Percentiles rank a stretch among this genome's conserved stretches.
Conservation (phyloP, 2,797 vertebrate species). For the Tangara arthus region DNA sequence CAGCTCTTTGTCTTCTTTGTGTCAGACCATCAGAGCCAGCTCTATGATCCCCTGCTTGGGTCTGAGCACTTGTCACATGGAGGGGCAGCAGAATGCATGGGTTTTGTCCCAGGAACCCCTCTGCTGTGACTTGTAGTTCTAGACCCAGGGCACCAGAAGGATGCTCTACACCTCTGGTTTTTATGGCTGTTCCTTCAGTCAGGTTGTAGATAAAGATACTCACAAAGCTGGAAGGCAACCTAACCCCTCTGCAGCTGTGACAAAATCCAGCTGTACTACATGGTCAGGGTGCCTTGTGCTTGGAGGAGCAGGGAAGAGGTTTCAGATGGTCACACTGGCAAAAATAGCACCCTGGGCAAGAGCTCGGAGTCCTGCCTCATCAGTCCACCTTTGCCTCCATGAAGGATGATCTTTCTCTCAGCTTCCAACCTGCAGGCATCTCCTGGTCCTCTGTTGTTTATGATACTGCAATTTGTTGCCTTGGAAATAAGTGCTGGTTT, state of each 20-base stretch:
- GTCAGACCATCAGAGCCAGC: not conserved
- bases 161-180: not conserved
- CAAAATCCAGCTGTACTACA: not conserved
- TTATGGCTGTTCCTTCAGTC: not conserved
- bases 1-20: not conserved
- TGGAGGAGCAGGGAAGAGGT: not conserved
- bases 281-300: not conserved
- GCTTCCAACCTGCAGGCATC: constrained; percentile 32
- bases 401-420: not conserved
- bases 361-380: not conserved
- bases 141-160: not conserved
- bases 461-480: constrained; percentile 48
- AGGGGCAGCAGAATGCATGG: not conserved
- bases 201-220: not conserved
- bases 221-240: not conserved
- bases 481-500: constrained; percentile 63
- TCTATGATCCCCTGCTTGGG: not conserved
- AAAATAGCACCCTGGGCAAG: not conserved
- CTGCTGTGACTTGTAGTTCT: not conserved
- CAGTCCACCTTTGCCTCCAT: rapidly evolving
- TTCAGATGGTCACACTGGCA: not conserved
- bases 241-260: not conserved
- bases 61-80: not conserved
- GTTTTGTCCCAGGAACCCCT: not conserved
- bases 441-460: constrained; percentile 45